Evolutionary conservation across 2,113 vertebrate species (phyloP).

Genomic region (Erythrocercus mccallii): DNA sequence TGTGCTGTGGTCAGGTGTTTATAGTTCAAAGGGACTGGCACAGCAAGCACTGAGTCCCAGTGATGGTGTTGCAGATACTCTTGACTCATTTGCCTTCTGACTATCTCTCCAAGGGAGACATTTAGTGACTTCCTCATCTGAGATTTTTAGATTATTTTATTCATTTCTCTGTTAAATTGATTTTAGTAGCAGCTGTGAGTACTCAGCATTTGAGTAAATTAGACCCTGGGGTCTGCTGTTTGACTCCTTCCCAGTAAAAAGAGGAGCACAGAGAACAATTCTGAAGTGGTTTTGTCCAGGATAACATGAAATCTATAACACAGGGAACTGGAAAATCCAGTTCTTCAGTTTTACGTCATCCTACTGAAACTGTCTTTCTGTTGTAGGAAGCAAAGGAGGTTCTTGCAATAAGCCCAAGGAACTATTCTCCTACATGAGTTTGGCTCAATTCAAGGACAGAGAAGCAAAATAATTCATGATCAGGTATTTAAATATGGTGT

Average conservation of each 20-base stretch:
- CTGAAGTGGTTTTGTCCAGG: neutral
- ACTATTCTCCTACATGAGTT: neutral
- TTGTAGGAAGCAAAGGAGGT: neutral
- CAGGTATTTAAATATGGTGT: neutral
- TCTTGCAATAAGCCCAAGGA: neutral
- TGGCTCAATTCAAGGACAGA: neutral
- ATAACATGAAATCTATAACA: neutral
- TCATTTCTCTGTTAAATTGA: neutral
- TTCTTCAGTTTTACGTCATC: neutral
- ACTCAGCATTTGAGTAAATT: neutral
- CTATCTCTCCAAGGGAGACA: neutral
- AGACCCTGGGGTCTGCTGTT: neutral
- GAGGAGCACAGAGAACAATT: neutral
- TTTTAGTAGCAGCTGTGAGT: neutral
- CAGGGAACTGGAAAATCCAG: neutral
- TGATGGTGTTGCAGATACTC: neutral
- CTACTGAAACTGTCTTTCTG: neutral
- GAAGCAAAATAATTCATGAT: neutral
- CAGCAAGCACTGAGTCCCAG: neutral
- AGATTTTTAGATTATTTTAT: neutral
- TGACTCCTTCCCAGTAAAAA: neutral
- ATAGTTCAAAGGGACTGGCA: neutral
- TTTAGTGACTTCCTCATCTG: neutral
- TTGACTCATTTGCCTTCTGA: neutral
- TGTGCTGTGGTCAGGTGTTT: neutral